Percentiles rank a stretch among this genome's conserved stretches.
Evolutionary conservation across 2,113 vertebrate genomes (phyloP).

Genomic region (Motacilla tschutschensis): DNA sequence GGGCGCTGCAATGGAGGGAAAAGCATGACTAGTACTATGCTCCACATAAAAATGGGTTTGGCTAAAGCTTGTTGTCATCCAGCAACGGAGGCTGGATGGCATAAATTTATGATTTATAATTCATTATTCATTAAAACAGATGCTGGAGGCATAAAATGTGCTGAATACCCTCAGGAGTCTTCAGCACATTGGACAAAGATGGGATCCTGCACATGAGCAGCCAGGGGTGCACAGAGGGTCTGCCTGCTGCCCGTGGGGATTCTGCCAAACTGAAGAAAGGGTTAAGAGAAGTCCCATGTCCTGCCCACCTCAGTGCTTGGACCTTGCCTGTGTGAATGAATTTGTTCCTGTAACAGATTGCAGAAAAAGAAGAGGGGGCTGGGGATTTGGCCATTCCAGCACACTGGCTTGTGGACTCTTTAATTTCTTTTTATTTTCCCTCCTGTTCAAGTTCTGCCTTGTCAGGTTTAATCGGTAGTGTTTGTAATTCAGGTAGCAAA

Average conservation of each 20-base stretch:
- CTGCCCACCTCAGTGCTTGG: not conserved
- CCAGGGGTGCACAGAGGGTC: not conserved
- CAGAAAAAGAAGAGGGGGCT: not conserved
- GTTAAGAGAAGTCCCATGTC: not conserved
- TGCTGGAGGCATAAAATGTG: not conserved
- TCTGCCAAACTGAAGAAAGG: not conserved
- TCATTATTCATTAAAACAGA: not conserved
- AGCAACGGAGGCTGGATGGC: not conserved
- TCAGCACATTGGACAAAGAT: not conserved
- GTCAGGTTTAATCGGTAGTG: slow-evolving; percentile 63
- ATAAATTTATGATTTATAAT: not conserved
- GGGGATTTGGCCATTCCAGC: not conserved
- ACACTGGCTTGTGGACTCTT: not conserved
- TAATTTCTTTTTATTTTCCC: not conserved
- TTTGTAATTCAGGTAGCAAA: slow-evolving; percentile 77
- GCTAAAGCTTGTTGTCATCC: not conserved
- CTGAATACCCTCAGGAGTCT: not conserved
- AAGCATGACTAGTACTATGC: rapidly evolving
- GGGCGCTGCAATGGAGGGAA: not conserved
- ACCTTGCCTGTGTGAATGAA: not conserved
- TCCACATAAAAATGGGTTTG: not conserved
- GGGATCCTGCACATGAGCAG: not conserved
- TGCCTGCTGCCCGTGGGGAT: not conserved
- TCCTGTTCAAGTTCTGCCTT: slow-evolving; percentile 43
- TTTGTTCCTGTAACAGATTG: not conserved